These are phyloP conservation scores for Antedon bifida DNA, from an alignment of 35 echinoderm and acorn worm species.

Conservation along the genomic window DNA sequence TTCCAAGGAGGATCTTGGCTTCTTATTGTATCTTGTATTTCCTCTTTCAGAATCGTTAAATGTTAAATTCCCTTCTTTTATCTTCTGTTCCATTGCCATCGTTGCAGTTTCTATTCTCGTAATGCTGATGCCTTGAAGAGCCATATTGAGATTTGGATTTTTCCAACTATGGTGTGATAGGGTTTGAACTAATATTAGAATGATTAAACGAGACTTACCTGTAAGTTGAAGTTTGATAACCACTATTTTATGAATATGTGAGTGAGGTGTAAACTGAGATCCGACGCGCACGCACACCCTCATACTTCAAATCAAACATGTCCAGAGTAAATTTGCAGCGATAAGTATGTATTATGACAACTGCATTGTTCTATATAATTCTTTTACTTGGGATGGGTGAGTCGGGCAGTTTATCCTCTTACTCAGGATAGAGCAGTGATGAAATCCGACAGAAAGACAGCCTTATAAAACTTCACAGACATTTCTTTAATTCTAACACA, in stretches of 20 bases:
- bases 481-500: slow-evolving; percentile 32
- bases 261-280: no score
- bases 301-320: no score
- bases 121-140: slow-evolving; percentile 16
- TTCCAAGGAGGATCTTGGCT: slow-evolving; percentile 11
- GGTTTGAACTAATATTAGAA: slow-evolving; percentile 3
- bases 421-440: slow-evolving; percentile 36
- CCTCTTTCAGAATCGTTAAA: slow-evolving; percentile 8
- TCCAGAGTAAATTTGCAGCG: background rate
- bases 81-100: slow-evolving; percentile 6
- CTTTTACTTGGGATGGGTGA: no score
- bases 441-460: slow-evolving; percentile 44
- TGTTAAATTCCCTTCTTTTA: slow-evolving; percentile 6
- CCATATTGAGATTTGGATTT: slow-evolving; percentile 24
- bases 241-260: no score
- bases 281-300: no score
- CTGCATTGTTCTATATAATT: no score
- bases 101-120: slow-evolving; percentile 16
- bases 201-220: no score
- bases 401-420: slow-evolving; percentile 16
- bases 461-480: slow-evolving; percentile 3
- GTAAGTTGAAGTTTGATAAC: no score
- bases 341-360: slow-evolving; percentile 9
- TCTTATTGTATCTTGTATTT: slow-evolving; percentile 17
- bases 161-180: slow-evolving; percentile 26